Evolutionary conservation across 2,797 vertebrate species (phyloP), one percentile per base, ranked within the genome.

Genomic region (Octomys mimax): DNA sequence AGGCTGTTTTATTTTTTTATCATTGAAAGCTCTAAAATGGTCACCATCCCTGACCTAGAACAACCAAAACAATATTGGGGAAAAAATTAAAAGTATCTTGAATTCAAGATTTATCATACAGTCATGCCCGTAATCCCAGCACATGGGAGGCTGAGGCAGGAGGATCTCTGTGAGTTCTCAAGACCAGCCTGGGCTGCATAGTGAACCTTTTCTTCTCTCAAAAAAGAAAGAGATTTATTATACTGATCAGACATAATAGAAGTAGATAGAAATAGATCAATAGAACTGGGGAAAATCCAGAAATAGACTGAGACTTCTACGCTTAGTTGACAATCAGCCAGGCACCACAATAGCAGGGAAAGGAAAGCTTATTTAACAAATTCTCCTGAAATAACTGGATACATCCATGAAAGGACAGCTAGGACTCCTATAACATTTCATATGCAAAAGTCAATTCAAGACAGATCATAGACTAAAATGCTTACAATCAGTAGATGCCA

Each of bases 391-490:
- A 68, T 39, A 80, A 79, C 9, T 31, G 26, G 46, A 61, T 84
- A 42, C 71, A 75, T 46, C 54, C 19, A 19, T n/a, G 36, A 71
- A 46, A 93, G 78, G 39, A 52, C 39, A 73, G 42, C 46, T 70
- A 42, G 86, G n/a, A 42, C 19, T 9, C 54, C 46, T 83, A 33
- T 10, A 73, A 13, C 6, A 79, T 24, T 70, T 79, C 13, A 61
- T 77, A 52, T 10, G 78, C 36, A 89, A 89, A 94, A 89, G 59
- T 86, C 39, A 89, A 59, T 54, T 89, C 81, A 89, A 86, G 84
- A 78, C 24, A 46, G 21, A 86, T 82, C 75, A 68, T 7, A 82
- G 70, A 39, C 26, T 28, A 81, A 64, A 54, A 54, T 71, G 52
- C 86, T 93, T 73, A 86, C 85, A 89, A 62, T 79, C 57, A 71